Evolutionary conservation across 64 coral and sea anemone species (phyloP).

Genomic region (Montipora capricornis): DNA sequence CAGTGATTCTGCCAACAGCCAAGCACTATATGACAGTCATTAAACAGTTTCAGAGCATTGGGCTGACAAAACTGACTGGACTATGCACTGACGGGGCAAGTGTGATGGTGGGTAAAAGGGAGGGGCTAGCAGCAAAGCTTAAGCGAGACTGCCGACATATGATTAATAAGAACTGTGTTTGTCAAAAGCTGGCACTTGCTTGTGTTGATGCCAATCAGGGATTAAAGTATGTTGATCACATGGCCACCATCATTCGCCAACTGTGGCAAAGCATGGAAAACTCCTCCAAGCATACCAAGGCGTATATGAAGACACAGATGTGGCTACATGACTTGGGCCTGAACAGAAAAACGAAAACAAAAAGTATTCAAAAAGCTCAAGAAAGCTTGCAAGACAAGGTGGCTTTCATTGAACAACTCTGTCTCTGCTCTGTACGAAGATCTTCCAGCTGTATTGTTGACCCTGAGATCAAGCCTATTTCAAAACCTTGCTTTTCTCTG

Average conservation of each 20-base stretch:
- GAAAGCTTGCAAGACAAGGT: constrained; percentile 38
- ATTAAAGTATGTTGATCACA: constrained; percentile 35
- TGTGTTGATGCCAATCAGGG: constrained; percentile 16
- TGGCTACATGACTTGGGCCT: neutral
- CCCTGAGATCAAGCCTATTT: neutral
- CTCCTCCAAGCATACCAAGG: neutral
- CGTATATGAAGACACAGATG: constrained; percentile 14
- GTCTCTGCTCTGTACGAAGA: constrained; percentile 16
- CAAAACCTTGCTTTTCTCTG: no score
- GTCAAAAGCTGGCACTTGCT: constrained; percentile 18
- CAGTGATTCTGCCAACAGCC: constrained; percentile 23
- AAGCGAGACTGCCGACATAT: constrained; percentile 2
- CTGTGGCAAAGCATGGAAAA: constrained; percentile 37
- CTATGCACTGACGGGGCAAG: constrained; percentile 21
- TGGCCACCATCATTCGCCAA: constrained; percentile 27
- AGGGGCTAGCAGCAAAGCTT: constrained; percentile 23
- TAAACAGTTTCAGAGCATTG: constrained; percentile 14
- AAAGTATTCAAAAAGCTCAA: constrained; percentile 39
- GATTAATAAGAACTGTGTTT: constrained; percentile 6
- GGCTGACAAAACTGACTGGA: constrained; percentile 19
- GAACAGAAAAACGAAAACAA: neutral
- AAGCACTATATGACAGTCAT: constrained; percentile 11
- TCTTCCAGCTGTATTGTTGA: constrained; percentile 25
- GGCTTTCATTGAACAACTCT: constrained; percentile 17
- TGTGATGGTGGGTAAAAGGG: constrained; percentile 35